Evolutionary conservation across 2,888 invertebrate genomes (phyloP), one percentile per base, ranked within the genome.

Genomic region (Athalia rosae): DNA sequence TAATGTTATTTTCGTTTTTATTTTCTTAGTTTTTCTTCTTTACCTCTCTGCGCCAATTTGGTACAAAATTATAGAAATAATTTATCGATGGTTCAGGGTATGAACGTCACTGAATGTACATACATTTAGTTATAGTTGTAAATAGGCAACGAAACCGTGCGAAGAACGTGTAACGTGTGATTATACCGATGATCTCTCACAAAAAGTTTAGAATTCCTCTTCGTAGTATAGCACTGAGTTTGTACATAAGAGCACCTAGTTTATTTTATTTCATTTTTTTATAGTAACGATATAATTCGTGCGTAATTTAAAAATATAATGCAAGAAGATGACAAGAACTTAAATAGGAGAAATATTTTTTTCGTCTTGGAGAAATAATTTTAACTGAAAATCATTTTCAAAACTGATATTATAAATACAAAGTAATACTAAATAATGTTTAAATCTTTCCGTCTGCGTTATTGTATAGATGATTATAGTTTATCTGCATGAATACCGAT

Each of bases 11-110:
- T 67, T 4, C 67, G 58, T 6, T 56, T 5, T 41, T 56, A 66
- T 43, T 13, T 71, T 56, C 58, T 53, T 47, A 47, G 45, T 15
- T 7, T 50, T 2, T 50, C 58, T 43, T 71, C 43, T n/a, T 4
- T 4, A 13, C 41, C 58, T 45, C 41, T 56, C 28, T 13, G 58
- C 58, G 71, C 71, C 56, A 58, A 58, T 71, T 71, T 71, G 71
- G 71, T 71, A 71, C 71, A 71, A 71, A 56, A 71, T 56, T 71
- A 71, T 71, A 41, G 71, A 13, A 71, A 45, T 58, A 45, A 71
- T 67, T 67, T 53, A 50, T 53, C 50, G 0, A 50, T 67, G 8
- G 53, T 67, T 53, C 50, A n/a, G 28, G 53, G 48, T 9, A 11
- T 43, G 53, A 50, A 4, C 47, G 28, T 15, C 41, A 50, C n/a